Conservation (phyloP, 2,113 vertebrate species). For the Zosterops japonicus region DNA sequence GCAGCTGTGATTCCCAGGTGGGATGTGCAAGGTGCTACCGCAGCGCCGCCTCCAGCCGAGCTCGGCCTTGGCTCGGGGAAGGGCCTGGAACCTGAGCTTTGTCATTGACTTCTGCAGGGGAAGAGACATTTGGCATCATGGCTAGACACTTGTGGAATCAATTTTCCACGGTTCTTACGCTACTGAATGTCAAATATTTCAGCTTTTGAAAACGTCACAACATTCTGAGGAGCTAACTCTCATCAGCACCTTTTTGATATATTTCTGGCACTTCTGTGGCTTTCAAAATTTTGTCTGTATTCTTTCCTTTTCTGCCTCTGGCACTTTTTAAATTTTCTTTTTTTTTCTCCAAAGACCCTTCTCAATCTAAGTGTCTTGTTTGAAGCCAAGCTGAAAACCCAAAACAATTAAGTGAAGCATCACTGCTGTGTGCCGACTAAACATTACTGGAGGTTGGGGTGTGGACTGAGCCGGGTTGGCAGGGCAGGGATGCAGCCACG, state of each 20-base stretch:
- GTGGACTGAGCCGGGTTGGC: neutral
- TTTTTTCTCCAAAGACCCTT: neutral
- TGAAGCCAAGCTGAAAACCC: neutral
- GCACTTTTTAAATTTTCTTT: neutral
- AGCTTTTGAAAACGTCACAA: neutral
- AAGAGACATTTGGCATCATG: constrained; percentile 22
- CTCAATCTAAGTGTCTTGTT: neutral
- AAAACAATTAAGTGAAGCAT: neutral
- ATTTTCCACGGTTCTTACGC: constrained; percentile 11
- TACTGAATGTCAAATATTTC: constrained; percentile 14
- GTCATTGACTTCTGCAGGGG: neutral
- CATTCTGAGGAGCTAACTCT: neutral
- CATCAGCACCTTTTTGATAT: neutral
- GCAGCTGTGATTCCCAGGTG: neutral
- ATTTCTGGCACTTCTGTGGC: neutral
- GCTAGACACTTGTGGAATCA: neutral
- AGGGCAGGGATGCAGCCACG: neutral
- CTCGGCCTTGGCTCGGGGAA: fast-evolving
- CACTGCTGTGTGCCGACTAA: neutral
- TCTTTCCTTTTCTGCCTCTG: neutral
- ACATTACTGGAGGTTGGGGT: neutral
- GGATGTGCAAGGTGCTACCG: neutral
- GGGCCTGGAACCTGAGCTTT: neutral
- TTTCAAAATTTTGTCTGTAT: neutral
- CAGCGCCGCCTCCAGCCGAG: too few relatives aligned